Percentiles rank a stretch among this genome's conserved stretches.
Evolutionary conservation across 2,888 invertebrate genomes (phyloP).

Genomic region (Chouioia cunea): DNA sequence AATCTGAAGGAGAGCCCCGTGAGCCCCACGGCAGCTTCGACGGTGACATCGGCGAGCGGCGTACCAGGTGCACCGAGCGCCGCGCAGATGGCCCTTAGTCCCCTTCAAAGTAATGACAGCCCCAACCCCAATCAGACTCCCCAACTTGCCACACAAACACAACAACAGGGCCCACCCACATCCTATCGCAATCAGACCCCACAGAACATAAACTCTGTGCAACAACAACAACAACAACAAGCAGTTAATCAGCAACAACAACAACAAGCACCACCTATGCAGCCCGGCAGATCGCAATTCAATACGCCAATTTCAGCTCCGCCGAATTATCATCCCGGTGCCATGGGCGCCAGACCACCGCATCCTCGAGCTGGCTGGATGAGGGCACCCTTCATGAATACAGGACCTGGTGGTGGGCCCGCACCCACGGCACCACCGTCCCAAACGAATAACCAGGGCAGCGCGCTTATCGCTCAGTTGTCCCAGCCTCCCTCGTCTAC

Average conservation of each 20-base stretch:
- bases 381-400: slow-evolving; percentile 60
- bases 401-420: slow-evolving; percentile 24
- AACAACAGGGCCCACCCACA: slow-evolving; percentile 59
- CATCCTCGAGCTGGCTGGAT: slow-evolving; percentile 61
- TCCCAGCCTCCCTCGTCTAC: slow-evolving; percentile 71
- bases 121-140: slow-evolving; percentile 69
- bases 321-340: slow-evolving; percentile 69
- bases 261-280: slow-evolving; percentile 60
- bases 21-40: slow-evolving; percentile 74
- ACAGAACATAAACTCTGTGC: slow-evolving; percentile 59
- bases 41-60: slow-evolving; percentile 66
- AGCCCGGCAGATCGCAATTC: slow-evolving; percentile 60
- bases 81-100: slow-evolving; percentile 70
- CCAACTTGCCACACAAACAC: slow-evolving; percentile 60
- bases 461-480: slow-evolving; percentile 73
- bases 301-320: slow-evolving; percentile 68
- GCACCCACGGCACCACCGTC: slow-evolving; percentile 18
- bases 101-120: slow-evolving; percentile 72
- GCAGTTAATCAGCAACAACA: slow-evolving; percentile 63
- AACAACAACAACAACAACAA: slow-evolving; percentile 63
- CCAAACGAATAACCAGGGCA: slow-evolving; percentile 66
- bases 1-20: slow-evolving; percentile 77
- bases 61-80: slow-evolving; percentile 66
- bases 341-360: slow-evolving; percentile 56
- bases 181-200: slow-evolving; percentile 65